These are phyloP conservation scores for Aphaenogaster rudis DNA, from an alignment of 1,140 invertebrate genomes.

Conservation along the genomic window DNA sequence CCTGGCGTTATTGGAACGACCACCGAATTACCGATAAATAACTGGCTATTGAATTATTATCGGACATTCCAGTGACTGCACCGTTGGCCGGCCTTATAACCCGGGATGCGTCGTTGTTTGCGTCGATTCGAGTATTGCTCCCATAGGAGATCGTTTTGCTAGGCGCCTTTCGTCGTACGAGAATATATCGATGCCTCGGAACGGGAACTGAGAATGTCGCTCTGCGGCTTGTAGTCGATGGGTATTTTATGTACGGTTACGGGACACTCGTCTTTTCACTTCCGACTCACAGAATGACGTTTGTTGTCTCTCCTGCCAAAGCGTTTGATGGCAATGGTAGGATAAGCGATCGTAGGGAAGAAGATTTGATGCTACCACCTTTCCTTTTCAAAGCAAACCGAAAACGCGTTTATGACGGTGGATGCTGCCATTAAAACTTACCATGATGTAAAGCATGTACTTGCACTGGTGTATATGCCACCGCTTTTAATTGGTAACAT, in stretches of 20 bases:
- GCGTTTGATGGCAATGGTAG: neutral
- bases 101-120: constrained; percentile 26
- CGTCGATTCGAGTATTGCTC: constrained; percentile 41
- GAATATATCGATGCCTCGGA: constrained; percentile 27
- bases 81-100: constrained; percentile 18
- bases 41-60: constrained; percentile 75
- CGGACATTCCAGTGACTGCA: constrained; percentile 34
- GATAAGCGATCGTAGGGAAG: neutral
- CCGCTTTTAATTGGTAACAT: constrained; percentile 60
- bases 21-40: constrained; percentile 77
- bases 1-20: constrained; percentile 73
- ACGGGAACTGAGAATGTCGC: constrained; percentile 37
- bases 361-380: neutral
- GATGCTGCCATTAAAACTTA: constrained; percentile 38
- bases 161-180: constrained; percentile 27
- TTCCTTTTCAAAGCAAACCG: neutral
- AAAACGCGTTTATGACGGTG: constrained; percentile 45
- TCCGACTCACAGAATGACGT: neutral
- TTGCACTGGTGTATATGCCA: constrained; percentile 49
- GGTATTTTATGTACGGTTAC: constrained; percentile 43
- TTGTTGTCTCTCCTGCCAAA: neutral
- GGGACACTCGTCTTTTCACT: constrained; percentile 43
- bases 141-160: constrained; percentile 13
- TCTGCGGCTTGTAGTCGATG: neutral
- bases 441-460: constrained; percentile 56